Evolutionary conservation across 1,140 invertebrate genomes (phyloP).

Genomic region (Venturia canescens): DNA sequence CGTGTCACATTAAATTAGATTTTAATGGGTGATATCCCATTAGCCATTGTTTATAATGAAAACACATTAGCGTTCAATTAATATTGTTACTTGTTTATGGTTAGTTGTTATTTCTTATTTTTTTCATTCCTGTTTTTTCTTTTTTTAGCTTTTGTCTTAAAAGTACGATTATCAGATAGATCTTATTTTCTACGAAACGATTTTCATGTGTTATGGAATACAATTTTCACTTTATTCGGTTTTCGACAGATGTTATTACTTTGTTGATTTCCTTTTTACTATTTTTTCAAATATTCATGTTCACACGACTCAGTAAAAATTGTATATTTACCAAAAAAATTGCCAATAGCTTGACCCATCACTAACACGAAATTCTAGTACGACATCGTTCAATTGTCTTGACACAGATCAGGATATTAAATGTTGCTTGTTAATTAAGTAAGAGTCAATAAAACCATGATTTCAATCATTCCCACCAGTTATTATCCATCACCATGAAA

Average conservation of each 20-base stretch:
- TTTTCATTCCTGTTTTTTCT: neutral
- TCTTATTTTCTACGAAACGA: conserved; percentile 38
- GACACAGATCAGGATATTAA: conserved; percentile 27
- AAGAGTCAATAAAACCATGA: conserved; percentile 21
- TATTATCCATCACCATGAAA: neutral
- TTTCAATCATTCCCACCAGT: conserved; percentile 12
- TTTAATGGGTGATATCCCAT: conserved; percentile 32
- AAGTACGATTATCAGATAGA: conserved; percentile 44
- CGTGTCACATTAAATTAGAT: conserved; percentile 66
- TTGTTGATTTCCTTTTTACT: neutral
- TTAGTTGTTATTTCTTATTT: conserved; percentile 24
- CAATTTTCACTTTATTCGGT: conserved; percentile 15
- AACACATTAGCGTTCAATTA: conserved; percentile 47
- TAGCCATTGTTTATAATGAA: conserved; percentile 46
- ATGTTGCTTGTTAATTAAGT: conserved; percentile 10
- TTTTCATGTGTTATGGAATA: conserved; percentile 45
- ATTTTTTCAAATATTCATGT: conserved; percentile 21
- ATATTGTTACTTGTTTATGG: conserved; percentile 32
- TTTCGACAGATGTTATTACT: too few relatives aligned
- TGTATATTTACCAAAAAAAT: conserved; percentile 36
- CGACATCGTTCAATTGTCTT: conserved; percentile 33
- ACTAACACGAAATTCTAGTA: conserved; percentile 34
- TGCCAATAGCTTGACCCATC: conserved; percentile 8
- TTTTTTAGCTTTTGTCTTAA: conserved; percentile 32
- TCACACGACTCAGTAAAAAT: conserved; percentile 17